A percentile compares a stretch with the other conserved stretches of the same genome.
These are phyloP conservation scores for Poicephalus meyeri DNA, from an alignment of 2,113 vertebrate species.

Conservation along the genomic window DNA sequence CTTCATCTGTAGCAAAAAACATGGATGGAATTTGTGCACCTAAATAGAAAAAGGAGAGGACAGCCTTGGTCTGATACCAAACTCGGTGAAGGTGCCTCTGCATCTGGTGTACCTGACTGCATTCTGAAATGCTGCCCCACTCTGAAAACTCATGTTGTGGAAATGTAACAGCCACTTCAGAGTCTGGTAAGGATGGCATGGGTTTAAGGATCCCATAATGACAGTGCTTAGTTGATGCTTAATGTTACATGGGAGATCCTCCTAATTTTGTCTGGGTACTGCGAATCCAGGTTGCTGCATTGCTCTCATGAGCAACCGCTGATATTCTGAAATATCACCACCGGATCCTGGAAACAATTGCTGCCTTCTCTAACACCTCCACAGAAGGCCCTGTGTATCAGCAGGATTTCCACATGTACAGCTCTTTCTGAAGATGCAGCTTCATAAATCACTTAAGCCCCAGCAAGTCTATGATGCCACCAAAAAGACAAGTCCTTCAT, in stretches of 20 bases:
- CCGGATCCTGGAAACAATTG: neutral
- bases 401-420: neutral
- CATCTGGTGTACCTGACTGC: neutral
- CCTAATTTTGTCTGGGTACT: neutral
- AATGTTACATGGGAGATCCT: neutral
- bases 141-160: neutral
- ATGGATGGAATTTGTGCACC: neutral
- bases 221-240: neutral
- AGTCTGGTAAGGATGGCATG: neutral
- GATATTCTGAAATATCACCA: neutral
- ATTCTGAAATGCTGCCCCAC: neutral
- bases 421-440: neutral
- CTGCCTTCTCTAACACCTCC: neutral
- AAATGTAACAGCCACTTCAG: neutral
- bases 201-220: neutral
- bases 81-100: neutral
- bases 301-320: neutral
- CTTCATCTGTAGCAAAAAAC: neutral
- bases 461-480: neutral
- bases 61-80: neutral
- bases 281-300: neutral
- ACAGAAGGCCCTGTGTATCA: neutral
- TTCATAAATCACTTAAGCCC: neutral
- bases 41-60: neutral
- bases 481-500: neutral